phyloP scores from a whole-genome alignment of 2,113 vertebrate species.

The Melanocharis versteri region DNA sequence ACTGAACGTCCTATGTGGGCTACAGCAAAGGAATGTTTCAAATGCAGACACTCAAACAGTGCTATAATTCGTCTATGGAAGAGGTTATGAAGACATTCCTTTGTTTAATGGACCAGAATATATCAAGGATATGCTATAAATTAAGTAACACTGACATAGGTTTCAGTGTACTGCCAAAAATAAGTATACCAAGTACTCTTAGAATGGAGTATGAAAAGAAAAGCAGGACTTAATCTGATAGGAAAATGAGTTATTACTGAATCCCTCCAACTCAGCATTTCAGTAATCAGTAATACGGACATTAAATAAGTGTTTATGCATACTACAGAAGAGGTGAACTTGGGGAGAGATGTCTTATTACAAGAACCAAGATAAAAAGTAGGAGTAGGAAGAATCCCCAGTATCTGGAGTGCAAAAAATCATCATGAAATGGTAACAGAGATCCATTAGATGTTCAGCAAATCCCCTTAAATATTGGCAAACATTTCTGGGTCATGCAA shows the following conservation, averaged over 20 bases:
- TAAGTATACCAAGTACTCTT: background rate
- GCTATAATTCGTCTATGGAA: background rate
- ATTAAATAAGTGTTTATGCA: background rate
- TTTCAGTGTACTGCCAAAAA: background rate
- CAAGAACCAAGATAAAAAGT: background rate
- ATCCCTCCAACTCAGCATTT: background rate
- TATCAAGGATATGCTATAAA: background rate
- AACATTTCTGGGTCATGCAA: background rate
- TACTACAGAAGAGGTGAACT: background rate
- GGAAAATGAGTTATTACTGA: background rate
- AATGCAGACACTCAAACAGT: background rate
- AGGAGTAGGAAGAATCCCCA: too few relatives aligned
- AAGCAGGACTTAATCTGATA: background rate
- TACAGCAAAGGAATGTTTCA: background rate
- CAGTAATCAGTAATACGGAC: background rate
- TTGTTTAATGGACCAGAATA: slow-evolving; percentile 14
- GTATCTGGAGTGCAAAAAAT: background rate
- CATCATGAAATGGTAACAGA: background rate
- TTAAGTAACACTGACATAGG: background rate
- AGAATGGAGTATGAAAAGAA: background rate
- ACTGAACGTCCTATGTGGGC: background rate
- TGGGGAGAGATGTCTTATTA: background rate
- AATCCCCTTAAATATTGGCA: background rate
- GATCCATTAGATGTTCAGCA: background rate
- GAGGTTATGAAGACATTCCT: background rate